These are phyloP conservation scores for Salpingus planirostris DNA, from an alignment of 2,888 invertebrate genomes.

Conservation along the genomic window DNA sequence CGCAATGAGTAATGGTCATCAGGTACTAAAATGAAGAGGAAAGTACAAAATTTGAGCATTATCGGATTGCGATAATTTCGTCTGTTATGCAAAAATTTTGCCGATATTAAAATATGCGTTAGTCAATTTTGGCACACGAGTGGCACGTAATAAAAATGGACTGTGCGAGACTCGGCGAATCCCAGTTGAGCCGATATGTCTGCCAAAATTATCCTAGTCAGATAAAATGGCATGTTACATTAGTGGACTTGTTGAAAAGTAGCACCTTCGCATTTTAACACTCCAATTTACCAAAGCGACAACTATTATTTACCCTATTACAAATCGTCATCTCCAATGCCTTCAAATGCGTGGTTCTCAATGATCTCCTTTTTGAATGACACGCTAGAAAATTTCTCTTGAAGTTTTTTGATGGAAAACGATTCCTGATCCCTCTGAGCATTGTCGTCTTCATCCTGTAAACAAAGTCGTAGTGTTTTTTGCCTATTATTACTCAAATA, in stretches of 20 bases:
- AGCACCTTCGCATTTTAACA: constrained; percentile 20
- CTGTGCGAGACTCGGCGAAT: too few relatives aligned
- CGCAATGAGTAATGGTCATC: constrained; percentile 11
- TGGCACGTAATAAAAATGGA: too few relatives aligned
- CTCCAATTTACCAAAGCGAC: constrained; percentile 13
- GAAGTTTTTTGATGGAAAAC: constrained; percentile 66
- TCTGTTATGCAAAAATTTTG: constrained; percentile 12
- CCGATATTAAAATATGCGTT: constrained; percentile 21
- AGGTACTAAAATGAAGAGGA: constrained; percentile 16
- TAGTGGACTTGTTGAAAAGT: constrained; percentile 5
- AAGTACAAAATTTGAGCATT: constrained; percentile 13
- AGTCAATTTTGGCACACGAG: constrained; percentile 22
- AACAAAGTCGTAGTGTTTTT: neutral
- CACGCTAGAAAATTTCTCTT: constrained; percentile 62
- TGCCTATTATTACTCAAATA: neutral
- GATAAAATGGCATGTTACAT: constrained; percentile 21
- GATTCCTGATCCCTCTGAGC: constrained; percentile 52
- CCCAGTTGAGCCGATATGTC: too few relatives aligned
- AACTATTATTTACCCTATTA: constrained; percentile 37
- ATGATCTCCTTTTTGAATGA: constrained; percentile 67
- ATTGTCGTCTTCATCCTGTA: constrained; percentile 43
- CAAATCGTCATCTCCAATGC: constrained; percentile 90
- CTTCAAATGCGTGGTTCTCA: constrained; percentile 89
- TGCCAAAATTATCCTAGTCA: constrained; percentile 8
- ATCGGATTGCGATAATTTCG: constrained; percentile 8